Base-by-base conservation (phyloP, 2,888 invertebrate genomes). In the Epinotia nisella region DNA sequence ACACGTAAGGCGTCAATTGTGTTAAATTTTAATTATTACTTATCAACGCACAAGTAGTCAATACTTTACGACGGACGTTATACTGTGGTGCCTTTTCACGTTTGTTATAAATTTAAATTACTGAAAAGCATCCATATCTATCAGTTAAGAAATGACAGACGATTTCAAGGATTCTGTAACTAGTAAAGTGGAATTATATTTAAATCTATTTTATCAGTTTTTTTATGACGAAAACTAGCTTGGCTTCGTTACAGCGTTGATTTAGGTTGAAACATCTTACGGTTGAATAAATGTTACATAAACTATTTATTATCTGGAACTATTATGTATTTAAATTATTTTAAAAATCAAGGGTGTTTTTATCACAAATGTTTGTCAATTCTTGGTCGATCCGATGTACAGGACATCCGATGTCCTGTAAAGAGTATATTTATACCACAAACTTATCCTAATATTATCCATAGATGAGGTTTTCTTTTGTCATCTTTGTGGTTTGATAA, bases 381-480 rank as follows among this genome's bases (percentile, higher is more conserved):
- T 59, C 51, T 41, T 39, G 5, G 21, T 53, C n/a, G 35, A 35
- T 55, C n/a, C 24, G n/a, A 11, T 60, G 49, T 55, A n/a, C n/a
- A n/a, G n/a, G n/a, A n/a, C n/a, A 35, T 55, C n/a, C 24, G n/a
- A 11, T 60, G 49, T 55, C 19, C 56, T 35, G 67, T 67, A 61
- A 49, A 72, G 71, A 55, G 15, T 53, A 60, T 66, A 55, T 67
- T 61, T 61, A 49, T 55, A 55, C 62, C 24, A 66, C 9, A n/a
- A 71, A 55, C 55, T 55, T 45, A 67, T 61, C 67, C 60, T 67
- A 62, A 74, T 77, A 80, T 81, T 86, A 82, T 87, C 90, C 91
- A 92, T 93, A 91, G 93, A 90, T 93, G 92, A 89, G 92, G 92
- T 90, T 85, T 83, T 85, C 79, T 87, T 88, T 87, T 90, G 92